Percentiles rank a stretch among this genome's conserved stretches.
Evolutionary conservation across 2,888 invertebrate genomes (phyloP).

Genomic region (Alsophila aescularia): DNA sequence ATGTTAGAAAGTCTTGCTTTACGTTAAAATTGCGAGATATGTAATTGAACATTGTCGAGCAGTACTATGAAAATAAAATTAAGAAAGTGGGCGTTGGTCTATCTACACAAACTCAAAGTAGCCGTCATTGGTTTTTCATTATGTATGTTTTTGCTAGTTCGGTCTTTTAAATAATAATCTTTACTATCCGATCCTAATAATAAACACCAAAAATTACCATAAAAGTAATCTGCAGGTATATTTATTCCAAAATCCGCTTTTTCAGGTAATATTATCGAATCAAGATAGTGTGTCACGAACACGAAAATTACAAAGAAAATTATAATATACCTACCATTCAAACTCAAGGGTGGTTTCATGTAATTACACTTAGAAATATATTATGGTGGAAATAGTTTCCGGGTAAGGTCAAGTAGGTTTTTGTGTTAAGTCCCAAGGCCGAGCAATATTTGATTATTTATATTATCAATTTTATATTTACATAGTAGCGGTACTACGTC

Average conservation of each 20-base stretch:
- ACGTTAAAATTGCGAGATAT: no score
- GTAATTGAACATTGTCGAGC: no score
- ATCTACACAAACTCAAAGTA: no score
- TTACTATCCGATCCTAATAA: background rate
- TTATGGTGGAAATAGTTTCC: conserved; percentile 7
- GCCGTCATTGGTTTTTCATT: no score
- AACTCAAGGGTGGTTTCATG: background rate
- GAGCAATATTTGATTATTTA: no score
- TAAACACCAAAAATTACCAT: background rate
- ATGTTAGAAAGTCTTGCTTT: no score
- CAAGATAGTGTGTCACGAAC: conserved; percentile 15
- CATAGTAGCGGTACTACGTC: no score
- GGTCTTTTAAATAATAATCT: no score
- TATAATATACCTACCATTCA: background rate
- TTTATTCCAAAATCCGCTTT: background rate
- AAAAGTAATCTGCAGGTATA: background rate
- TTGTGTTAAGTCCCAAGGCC: background rate
- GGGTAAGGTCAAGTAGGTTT: conserved; percentile 18
- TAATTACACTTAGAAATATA: conserved; percentile 9
- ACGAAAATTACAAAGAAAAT: conserved; percentile 1
- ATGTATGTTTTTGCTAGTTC: no score
- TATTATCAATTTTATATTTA: no score
- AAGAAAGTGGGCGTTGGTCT: no score
- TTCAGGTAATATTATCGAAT: background rate
- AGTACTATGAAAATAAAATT: no score